Conservation (phyloP, 1,140 invertebrate species). For the Drosophila sturtevanti region DNA sequence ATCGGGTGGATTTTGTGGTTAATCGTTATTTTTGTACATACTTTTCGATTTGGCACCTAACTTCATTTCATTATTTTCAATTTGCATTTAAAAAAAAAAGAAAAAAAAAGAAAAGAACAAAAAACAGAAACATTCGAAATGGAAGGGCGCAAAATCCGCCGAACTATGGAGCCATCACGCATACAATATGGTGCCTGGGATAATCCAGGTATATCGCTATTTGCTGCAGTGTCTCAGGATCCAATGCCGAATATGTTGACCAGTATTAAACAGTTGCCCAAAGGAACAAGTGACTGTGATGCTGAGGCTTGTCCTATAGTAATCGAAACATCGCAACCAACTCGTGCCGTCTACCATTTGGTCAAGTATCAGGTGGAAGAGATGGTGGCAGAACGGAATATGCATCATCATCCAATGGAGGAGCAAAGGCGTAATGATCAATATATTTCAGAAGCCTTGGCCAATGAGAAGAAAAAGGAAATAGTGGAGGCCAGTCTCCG, state of each 20-base stretch:
- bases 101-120: not conserved
- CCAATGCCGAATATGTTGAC: conserved; percentile 48
- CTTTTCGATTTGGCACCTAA: not conserved
- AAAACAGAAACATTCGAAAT: not conserved
- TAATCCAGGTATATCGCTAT: conserved; percentile 48
- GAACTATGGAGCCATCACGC: conserved; percentile 12
- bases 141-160: not conserved
- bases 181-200: conserved; percentile 51
- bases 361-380: conserved; percentile 58
- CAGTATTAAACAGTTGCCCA: conserved; percentile 26
- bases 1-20: too few species aligned
- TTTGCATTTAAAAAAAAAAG: not conserved
- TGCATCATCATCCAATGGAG: conserved; percentile 28
- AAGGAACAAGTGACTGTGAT: conserved; percentile 16
- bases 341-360: conserved; percentile 25
- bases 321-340: conserved; percentile 7
- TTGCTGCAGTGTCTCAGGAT: conserved; percentile 54
- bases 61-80: not conserved
- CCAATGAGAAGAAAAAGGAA: conserved; percentile 27
- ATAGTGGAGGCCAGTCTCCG: conserved; percentile 36
- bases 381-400: conserved; percentile 49
- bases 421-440: conserved; percentile 25
- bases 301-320: conserved; percentile 34
- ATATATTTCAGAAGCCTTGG: conserved; percentile 30
- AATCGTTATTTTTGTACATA: too few species aligned